Evolutionary conservation across 1,140 invertebrate genomes (phyloP), one percentile per base, ranked within the genome.

Genomic region (Paraescarpia echinospica): DNA sequence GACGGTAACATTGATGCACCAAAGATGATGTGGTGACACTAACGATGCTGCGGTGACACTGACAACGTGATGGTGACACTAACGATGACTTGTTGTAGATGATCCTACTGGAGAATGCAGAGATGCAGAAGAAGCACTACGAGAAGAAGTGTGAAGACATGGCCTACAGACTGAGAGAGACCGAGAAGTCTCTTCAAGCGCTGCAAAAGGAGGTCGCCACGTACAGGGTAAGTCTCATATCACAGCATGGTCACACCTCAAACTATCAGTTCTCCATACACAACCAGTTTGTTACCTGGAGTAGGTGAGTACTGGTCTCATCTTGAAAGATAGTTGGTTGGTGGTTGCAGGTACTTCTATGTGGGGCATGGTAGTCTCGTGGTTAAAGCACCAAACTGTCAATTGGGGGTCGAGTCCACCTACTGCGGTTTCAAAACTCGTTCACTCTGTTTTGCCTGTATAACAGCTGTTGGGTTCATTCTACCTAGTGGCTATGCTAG

Each of bases 71-170:
- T 12, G 12, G 41, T 77, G 59, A 77, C 59, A 77, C 27, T 77
- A 18, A 18, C 22, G 59, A 2, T 77, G 59, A 14, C 8, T 94
- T 91, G n/a, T n/a, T n/a, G n/a, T 95, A 98, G 98, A 96, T 99
- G 94, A 97, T 98, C 94, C 97, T 98, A 95, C 97, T 98, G 94
- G 98, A 98, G 95, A 97, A 97, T 93, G 97, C 97, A 91, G 97
- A 98, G 92, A 97, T 97, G 18, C 96, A 97, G 94, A 97, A 97
- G 92, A 97, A 97, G 92, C 97, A 98, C 94, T 97, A 97, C 94
- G 97, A 97, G 88, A 97, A 97, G 93, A 98, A 97, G 95, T 96
- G 98, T 89, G 97, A 98, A 34, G 97, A 98, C 94, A 97, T 97
- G 93, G 97, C 97, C 93, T 95, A 97, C 33, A 96, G 97, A 94